Conservation (phyloP, 2,113 vertebrate genomes). For the Sinocyclocheilus anophthalmus region DNA sequence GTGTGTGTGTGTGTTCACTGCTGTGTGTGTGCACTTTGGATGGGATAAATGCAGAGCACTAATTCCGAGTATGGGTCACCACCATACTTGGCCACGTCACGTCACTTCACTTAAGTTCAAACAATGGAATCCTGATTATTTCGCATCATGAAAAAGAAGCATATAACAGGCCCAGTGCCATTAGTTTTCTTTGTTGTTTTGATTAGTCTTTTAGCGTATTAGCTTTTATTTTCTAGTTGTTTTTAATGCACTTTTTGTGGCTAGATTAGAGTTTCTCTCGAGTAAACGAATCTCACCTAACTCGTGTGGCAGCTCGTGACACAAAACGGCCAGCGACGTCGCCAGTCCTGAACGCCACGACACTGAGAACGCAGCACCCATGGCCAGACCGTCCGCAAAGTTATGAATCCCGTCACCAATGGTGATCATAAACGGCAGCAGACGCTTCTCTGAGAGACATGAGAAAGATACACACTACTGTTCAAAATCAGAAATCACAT, state of each 20-base stretch:
- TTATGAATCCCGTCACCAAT: constrained; percentile 88
- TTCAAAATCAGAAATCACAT: neutral
- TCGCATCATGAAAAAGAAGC: neutral
- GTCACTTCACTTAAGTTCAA: too few species aligned
- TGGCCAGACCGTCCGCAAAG: constrained; percentile 87
- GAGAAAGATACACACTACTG: neutral
- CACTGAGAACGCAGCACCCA: constrained; percentile 86
- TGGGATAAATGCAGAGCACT: too few species aligned
- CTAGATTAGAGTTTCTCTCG: neutral
- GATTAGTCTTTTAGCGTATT: neutral
- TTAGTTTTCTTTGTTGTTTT: neutral
- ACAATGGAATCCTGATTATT: neutral
- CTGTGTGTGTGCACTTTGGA: too few species aligned
- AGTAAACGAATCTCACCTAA: constrained; percentile 73
- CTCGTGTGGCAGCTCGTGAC: constrained; percentile 87
- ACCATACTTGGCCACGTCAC: too few species aligned
- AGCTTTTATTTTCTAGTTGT: neutral
- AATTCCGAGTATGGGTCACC: too few species aligned
- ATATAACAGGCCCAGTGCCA: neutral
- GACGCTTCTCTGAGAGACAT: constrained; percentile 73
- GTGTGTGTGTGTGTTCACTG: too few species aligned
- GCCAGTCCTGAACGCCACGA: constrained; percentile 87
- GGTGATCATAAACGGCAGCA: constrained; percentile 86
- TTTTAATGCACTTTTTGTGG: neutral
- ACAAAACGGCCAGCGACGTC: constrained; percentile 86